A percentile compares a stretch with the other conserved stretches of the same genome.
These are phyloP conservation scores for Nipponacmea schrenckii DNA, from an alignment of 2,888 invertebrate genomes.

Conservation along the genomic window DNA sequence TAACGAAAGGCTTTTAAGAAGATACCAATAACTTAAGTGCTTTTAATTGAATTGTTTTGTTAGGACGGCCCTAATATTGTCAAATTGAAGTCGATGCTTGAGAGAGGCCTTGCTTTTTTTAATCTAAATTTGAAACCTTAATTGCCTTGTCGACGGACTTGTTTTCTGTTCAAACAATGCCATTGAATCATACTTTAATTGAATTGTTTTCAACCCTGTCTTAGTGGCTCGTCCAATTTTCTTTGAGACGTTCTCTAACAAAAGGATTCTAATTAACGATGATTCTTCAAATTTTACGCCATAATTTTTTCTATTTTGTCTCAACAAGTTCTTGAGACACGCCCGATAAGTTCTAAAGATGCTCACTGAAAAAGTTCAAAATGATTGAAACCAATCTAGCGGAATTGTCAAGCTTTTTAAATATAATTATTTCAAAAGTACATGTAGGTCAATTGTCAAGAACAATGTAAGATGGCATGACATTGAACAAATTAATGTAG, in stretches of 20 bases:
- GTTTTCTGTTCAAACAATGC: background rate
- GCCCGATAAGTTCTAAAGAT: no score
- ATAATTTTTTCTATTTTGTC: no score
- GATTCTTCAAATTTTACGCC: no score
- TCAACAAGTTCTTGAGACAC: no score
- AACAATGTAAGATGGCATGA: no score
- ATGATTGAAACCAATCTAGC: no score
- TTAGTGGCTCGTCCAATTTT: background rate
- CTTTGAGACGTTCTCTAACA: background rate
- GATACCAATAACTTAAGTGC: conserved; percentile 4
- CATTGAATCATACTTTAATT: background rate
- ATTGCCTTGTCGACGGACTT: background rate
- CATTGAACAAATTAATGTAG: no score
- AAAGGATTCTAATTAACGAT: background rate
- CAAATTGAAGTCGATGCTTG: background rate
- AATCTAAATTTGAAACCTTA: background rate
- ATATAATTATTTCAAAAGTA: no score
- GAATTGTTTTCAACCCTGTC: background rate
- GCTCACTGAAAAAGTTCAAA: no score
- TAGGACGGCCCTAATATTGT: background rate
- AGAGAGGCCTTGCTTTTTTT: background rate
- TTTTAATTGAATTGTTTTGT: conserved; percentile 7
- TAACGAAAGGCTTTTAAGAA: conserved; percentile 2
- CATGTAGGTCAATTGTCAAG: no score
- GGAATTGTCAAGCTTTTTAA: no score